Conservation (phyloP, 2,113 vertebrate genomes). For the Myrmophylax atrothorax region DNA sequence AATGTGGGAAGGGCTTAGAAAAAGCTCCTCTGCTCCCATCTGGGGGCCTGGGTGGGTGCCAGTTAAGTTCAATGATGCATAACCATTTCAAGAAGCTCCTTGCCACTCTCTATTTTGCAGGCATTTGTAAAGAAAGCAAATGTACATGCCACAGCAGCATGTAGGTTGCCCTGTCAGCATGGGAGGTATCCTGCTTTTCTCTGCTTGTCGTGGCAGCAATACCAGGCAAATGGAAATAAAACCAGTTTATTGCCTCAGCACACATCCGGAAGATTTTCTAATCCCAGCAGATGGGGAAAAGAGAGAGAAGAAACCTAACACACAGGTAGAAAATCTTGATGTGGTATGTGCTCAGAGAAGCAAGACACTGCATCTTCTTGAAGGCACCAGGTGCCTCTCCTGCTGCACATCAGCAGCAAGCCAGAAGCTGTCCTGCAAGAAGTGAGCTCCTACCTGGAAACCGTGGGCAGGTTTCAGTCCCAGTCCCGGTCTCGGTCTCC, state of each 20-base stretch:
- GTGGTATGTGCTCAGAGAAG: background rate
- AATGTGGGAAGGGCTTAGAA: slow-evolving; percentile 56
- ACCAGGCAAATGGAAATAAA: background rate
- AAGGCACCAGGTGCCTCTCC: background rate
- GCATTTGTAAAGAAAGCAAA: background rate
- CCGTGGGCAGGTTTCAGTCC: background rate
- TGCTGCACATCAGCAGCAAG: background rate
- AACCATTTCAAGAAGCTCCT: slow-evolving; percentile 48
- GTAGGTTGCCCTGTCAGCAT: background rate
- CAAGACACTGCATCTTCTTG: background rate
- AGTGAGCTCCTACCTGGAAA: slow-evolving; percentile 12
- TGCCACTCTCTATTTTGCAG: slow-evolving; percentile 8
- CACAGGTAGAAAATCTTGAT: background rate
- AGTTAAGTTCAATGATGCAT: slow-evolving; percentile 49
- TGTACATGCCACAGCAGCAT: background rate
- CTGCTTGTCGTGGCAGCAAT: background rate
- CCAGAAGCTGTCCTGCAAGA: background rate
- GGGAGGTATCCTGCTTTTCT: background rate
- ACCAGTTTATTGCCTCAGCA: background rate
- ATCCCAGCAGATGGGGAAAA: background rate
- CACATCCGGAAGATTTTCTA: background rate
- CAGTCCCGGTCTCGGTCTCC: fast-evolving
- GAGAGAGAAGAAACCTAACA: background rate
- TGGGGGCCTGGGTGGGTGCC: slow-evolving; percentile 49
- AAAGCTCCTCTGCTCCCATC: slow-evolving; percentile 42